Evolutionary conservation across 2,888 invertebrate genomes (phyloP), one percentile per base, ranked within the genome.

Genomic region (Bhutanitis thaidina): DNA sequence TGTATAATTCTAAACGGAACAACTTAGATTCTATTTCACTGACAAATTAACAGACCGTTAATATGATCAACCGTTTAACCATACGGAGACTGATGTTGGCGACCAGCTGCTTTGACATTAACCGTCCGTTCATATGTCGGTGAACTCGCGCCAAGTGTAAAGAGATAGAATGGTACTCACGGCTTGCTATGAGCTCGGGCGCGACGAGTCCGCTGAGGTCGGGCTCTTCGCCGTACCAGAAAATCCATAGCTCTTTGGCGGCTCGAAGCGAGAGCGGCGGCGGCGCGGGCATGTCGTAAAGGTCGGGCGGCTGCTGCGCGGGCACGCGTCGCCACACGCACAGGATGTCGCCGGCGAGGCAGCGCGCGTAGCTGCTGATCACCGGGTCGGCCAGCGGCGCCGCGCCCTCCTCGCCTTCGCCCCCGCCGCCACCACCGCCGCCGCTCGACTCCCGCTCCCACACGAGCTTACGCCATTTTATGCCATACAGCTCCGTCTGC

Each of bases 211-310:
- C 94, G 70, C 92, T 93, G 59, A 97, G 92, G 86, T 97, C 96
- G 51, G 97, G 97, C 85, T 97, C 97, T 81, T 98, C 98, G 74
- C 98, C 98, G 90, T 99, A 99, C 99, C 99, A 99, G 91, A 99
- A 99, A 83, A 99, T 96, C 99, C 99, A 99, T 56, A 99, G 93
- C 86, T 99, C 99, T 91, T 98, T 99, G 82, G 96, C 94, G 73
- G 96, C 94, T 77, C 94, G 93, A 67, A 96, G 91, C 67, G 95
- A 94, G 69, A 96, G 92, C 61, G 96, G 95, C 74, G 94, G 94
- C 74, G 93, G 93, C 58, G 86, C 79, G 66, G 74, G 80, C 77
- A 90, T 90, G 76, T 91, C 91, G 78, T 81, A 81, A 61, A 79
- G 65, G 71, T 85, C 83, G 55, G 72, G 67, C 54, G 91, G 89